These are phyloP conservation scores for Peromyscus maniculatus DNA, from an alignment of 2,113 vertebrate genomes.

Conservation along the genomic window DNA sequence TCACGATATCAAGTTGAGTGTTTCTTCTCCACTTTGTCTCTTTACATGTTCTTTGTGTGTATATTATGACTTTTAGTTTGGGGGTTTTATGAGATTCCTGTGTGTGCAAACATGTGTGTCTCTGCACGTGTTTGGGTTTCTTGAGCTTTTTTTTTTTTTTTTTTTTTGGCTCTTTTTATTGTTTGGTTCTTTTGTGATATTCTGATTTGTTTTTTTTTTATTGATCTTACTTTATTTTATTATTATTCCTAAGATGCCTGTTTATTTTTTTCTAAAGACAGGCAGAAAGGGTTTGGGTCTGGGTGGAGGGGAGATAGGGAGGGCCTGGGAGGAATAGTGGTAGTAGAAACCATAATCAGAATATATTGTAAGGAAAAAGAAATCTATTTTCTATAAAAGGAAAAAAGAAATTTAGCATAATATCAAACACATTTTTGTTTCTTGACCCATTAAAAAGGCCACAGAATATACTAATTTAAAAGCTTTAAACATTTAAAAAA, in stretches of 20 bases:
- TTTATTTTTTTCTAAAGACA: no score
- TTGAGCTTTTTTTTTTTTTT: background rate
- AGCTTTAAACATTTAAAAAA: constrained; percentile 81
- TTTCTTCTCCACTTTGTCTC: background rate
- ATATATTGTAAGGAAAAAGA: background rate
- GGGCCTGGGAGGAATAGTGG: background rate
- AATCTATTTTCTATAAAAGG: background rate
- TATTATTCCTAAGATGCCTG: no score
- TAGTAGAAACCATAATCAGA: background rate
- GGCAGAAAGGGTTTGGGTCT: no score
- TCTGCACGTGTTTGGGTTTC: background rate
- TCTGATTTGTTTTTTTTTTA: no score
- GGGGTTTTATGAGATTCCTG: no score
- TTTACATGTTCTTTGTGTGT: background rate
- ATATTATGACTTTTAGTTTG: no score
- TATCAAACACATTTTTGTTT: background rate
- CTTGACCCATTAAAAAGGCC: constrained; percentile 72
- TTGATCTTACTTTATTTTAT: no score
- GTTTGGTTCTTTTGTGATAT: no score
- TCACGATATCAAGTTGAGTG: background rate
- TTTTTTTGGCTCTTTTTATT: background rate
- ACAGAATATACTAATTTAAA: constrained; percentile 74
- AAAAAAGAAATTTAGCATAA: background rate
- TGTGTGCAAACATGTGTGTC: no score
- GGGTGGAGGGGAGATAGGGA: no score